Evolutionary conservation across 1,140 invertebrate species (phyloP).

Genomic region (Eumaeus atala): DNA sequence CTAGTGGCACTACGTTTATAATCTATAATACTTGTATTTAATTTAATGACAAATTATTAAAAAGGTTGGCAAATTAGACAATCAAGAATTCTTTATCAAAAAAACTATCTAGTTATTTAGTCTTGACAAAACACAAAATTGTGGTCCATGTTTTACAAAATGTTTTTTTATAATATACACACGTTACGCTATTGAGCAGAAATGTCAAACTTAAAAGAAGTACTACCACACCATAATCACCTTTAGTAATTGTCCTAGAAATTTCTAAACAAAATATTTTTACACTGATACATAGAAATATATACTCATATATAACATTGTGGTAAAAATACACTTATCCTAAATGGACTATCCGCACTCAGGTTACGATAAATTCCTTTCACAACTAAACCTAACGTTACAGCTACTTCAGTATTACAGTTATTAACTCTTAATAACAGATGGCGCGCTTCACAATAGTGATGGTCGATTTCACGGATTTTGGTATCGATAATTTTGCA

Average conservation of each 20-base stretch:
- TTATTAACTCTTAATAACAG: neutral
- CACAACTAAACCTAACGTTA: slow-evolving; percentile 5
- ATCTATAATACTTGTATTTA: too few relatives aligned
- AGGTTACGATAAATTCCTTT: slow-evolving; percentile 4
- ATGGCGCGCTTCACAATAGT: neutral
- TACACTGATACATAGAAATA: slow-evolving; percentile 3
- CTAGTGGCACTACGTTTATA: too few relatives aligned
- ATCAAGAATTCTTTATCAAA: too few relatives aligned
- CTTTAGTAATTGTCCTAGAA: slow-evolving; percentile 5
- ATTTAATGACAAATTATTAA: too few relatives aligned
- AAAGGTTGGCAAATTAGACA: too few relatives aligned
- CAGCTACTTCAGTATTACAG: neutral
- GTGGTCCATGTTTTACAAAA: too few relatives aligned
- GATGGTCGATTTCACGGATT: slow-evolving; percentile 2
- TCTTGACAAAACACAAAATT: too few relatives aligned
- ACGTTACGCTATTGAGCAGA: slow-evolving; percentile 4
- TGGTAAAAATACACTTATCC: slow-evolving; percentile 1
- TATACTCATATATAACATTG: neutral
- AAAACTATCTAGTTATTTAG: too few relatives aligned
- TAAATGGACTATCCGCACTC: slow-evolving; percentile 8
- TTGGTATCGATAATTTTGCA: slow-evolving; percentile 14
- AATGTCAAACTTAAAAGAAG: slow-evolving; percentile 1
- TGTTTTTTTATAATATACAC: neutral
- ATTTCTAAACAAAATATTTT: neutral
- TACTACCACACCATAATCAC: slow-evolving; percentile 5